Percentiles rank a stretch among this genome's conserved stretches.
phyloP scores from a whole-genome alignment of 92 coral and sea anemone species.

The Scolanthus callimorphus region DNA sequence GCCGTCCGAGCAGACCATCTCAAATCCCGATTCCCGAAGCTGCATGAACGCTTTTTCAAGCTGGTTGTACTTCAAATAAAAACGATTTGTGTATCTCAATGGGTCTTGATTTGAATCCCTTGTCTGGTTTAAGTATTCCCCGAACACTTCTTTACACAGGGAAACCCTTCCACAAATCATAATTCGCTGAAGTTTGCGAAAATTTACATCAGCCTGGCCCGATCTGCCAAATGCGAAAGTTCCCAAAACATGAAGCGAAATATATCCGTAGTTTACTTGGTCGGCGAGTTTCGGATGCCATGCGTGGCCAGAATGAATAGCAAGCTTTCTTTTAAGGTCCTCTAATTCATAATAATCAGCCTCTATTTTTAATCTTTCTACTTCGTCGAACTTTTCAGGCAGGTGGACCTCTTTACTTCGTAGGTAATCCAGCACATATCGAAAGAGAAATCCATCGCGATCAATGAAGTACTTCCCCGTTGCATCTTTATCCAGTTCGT shows the following conservation, averaged over 20 bases:
- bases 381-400: conserved; percentile 71
- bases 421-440: conserved; percentile 76
- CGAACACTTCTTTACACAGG: conserved; percentile 86
- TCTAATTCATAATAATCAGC: conserved; percentile 79
- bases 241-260: conserved; percentile 72
- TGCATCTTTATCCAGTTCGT: conserved; percentile 52
- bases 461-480: conserved; percentile 90
- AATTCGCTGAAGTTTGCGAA: conserved; percentile 86
- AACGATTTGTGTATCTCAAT: conserved; percentile 81
- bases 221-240: conserved; percentile 87
- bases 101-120: conserved; percentile 83
- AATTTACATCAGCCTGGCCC: conserved; percentile 81
- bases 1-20: conserved; percentile 66
- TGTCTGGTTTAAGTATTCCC: conserved; percentile 67
- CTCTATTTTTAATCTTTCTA: conserved; percentile 71
- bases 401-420: conserved; percentile 66
- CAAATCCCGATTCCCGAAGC: conserved; percentile 63
- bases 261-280: conserved; percentile 62
- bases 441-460: conserved; percentile 85
- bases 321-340: conserved; percentile 65
- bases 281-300: conserved; percentile 36
- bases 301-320: conserved; percentile 23
- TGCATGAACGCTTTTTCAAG: conserved; percentile 83
- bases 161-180: conserved; percentile 82
- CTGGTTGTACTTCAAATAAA: conserved; percentile 79